Percentiles rank a stretch among this genome's conserved stretches.
phyloP scores from a whole-genome alignment of 2,888 invertebrate species.

The Drymonia ruficornis region DNA sequence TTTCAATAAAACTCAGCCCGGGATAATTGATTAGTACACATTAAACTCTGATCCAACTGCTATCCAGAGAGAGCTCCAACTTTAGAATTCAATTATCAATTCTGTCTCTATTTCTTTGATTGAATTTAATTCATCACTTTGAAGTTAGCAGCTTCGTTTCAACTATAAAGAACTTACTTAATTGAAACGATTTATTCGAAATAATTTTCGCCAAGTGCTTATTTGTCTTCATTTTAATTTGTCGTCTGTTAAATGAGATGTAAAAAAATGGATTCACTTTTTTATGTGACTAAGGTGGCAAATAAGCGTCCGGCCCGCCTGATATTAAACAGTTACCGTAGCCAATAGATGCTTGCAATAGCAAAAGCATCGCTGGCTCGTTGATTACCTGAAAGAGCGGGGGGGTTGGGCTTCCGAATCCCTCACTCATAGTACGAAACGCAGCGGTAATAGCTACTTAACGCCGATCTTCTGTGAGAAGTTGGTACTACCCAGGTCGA shows the following conservation, averaged over 20 bases:
- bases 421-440: no score
- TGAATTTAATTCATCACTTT: conserved; percentile 25
- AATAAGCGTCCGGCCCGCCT: no score
- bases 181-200: conserved; percentile 4
- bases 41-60: conserved; percentile 7
- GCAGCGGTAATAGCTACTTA: no score
- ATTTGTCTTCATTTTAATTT: not conserved
- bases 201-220: not conserved
- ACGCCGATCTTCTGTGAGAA: no score
- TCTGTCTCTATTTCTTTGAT: conserved; percentile 16
- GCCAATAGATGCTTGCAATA: no score
- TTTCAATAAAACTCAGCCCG: not conserved
- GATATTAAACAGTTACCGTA: no score
- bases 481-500: no score
- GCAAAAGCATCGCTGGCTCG: no score
- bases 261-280: no score
- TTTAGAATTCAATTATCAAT: conserved; percentile 22
- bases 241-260: not conserved
- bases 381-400: no score
- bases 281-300: no score
- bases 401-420: no score
- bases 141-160: conserved; percentile 8
- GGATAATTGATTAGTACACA: conserved; percentile 1
- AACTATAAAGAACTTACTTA: conserved; percentile 12
- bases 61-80: conserved; percentile 11